Evolutionary conservation across 92 coral and sea anemone species (phyloP), one percentile per base, ranked within the genome.

Genomic region (Blastomussa wellsi): DNA sequence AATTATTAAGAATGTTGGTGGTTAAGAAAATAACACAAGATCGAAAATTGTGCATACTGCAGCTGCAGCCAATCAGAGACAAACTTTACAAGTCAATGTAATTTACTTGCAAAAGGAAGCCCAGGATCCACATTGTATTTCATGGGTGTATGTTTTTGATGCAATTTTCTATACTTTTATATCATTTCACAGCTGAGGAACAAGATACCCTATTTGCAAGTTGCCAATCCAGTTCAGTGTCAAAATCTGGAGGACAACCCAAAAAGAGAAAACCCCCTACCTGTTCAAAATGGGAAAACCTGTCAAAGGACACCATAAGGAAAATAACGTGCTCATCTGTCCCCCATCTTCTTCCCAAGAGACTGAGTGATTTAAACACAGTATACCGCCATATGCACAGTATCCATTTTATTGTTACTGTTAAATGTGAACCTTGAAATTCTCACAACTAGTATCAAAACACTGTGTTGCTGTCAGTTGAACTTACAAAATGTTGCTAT

Each of bases 111-210:
- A 41, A 41, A 41, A 41, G 44, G 3, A 3, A 41, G 4, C 44
- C 44, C 44, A 41, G 44, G 44, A 41, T 7, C 44, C 44, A 48
- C 53, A 48, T 48, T 48, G 53, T 72, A 20, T 49, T 35, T 52
- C 77, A 41, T 41, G 44, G 44, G 44, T 3, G 44, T 41, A 41
- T 41, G 3, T 41, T 41, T 41, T 41, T 41, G 7, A 41, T 7
- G 4, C 44, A 41, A 41, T 41, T 41, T 41, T 3, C 4, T 3
- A 41, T 41, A 41, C 44, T 41, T 41, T 41, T 41, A 41, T 41
- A 42, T 51, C 51, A 24, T 76, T 76, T 51, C 14, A 2, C 26
- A 76, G 79, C 79, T 76, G 79, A 76, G 47, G 39, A 24, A 76
- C 66, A 76, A 53, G 65, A 51, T 31, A 33, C 79, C 55, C 60